phyloP scores from a whole-genome alignment of 2,113 vertebrate genomes.

The Callithrix jacchus region DNA sequence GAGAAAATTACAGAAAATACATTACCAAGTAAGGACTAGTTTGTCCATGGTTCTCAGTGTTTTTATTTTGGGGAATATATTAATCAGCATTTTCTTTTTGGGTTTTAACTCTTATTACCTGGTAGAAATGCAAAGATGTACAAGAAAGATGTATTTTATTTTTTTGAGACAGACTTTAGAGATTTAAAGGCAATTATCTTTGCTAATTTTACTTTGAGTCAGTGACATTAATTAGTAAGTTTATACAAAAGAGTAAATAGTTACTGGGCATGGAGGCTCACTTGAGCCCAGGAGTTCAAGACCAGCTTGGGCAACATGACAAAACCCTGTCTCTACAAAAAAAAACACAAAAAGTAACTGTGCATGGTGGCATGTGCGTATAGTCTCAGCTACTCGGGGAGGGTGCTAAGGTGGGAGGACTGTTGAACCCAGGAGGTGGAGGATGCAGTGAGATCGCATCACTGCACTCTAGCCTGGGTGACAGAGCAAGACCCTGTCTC shows the following conservation, averaged over 20 bases:
- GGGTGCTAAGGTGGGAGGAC: no score
- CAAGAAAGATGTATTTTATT: not conserved
- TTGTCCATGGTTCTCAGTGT: slow-evolving; percentile 26
- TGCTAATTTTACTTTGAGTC: slow-evolving; percentile 51
- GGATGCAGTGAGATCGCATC: no score
- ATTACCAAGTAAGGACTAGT: slow-evolving; percentile 26
- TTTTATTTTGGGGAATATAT: slow-evolving; percentile 40
- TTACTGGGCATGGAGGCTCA: not conserved
- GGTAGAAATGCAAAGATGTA: slow-evolving; percentile 50
- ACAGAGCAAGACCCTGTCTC: no score
- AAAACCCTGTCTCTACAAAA: no score
- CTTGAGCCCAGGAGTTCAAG: no score
- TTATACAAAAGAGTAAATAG: slow-evolving; percentile 39
- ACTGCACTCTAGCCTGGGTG: no score
- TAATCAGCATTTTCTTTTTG: slow-evolving; percentile 43
- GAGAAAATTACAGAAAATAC: slow-evolving; percentile 44
- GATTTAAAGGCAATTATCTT: slow-evolving; percentile 21
- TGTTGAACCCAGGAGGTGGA: no score
- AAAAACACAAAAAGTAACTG: no score
- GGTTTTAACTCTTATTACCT: slow-evolving; percentile 16
- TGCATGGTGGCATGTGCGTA: no score
- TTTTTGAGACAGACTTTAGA: not conserved
- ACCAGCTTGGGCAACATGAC: no score
- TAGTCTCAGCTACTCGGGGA: no score
- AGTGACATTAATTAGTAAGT: slow-evolving; percentile 25